A percentile compares a stretch with the other conserved stretches of the same genome.
phyloP scores from a whole-genome alignment of 2,888 invertebrate genomes.

The Aromia moschata region DNA sequence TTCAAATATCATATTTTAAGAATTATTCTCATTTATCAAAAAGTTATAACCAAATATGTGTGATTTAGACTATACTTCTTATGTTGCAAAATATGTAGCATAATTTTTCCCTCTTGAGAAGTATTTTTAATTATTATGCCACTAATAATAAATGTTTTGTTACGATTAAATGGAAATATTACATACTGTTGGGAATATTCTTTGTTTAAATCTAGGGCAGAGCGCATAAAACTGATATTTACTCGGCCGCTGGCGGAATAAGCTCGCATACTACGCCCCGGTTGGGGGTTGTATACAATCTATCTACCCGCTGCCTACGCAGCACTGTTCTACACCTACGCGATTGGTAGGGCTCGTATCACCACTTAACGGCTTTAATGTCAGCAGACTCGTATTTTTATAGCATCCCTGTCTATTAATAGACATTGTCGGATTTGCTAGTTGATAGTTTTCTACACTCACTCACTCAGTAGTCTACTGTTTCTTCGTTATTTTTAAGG shows the following conservation, averaged over 20 bases:
- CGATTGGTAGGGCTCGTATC: slow-evolving; percentile 3
- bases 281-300: slow-evolving; percentile 14
- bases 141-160: not conserved
- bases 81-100: not conserved
- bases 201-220: too few relatives aligned
- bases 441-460: too few relatives aligned
- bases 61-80: not conserved
- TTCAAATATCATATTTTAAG: too few relatives aligned
- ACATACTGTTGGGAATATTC: too few relatives aligned
- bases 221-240: too few relatives aligned
- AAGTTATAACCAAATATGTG: too few relatives aligned
- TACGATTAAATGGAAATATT: not conserved
- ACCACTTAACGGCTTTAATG: not conserved
- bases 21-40: too few relatives aligned
- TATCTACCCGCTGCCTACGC: slow-evolving; percentile 14
- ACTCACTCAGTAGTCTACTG: too few relatives aligned
- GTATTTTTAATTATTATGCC: not conserved
- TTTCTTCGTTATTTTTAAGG: too few relatives aligned
- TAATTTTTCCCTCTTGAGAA: not conserved
- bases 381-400: too few relatives aligned
- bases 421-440: too few relatives aligned
- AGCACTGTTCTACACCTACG: slow-evolving; percentile 15
- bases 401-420: too few relatives aligned
- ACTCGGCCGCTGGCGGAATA: slow-evolving; percentile 8
- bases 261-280: not conserved